Evolutionary conservation across 2,888 invertebrate genomes (phyloP).

Genomic region (Cryptus viduatorius): DNA sequence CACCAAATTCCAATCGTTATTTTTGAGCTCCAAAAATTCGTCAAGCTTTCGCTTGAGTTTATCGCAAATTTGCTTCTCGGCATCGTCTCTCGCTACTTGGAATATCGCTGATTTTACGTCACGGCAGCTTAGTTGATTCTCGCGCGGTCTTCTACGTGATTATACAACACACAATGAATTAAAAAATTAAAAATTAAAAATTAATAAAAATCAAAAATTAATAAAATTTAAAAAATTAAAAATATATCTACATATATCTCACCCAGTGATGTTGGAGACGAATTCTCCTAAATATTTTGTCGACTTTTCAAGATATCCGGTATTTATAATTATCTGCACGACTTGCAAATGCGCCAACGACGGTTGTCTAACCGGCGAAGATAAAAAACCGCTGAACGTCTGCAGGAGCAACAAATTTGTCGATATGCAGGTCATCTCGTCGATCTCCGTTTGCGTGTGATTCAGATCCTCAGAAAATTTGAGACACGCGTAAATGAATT

Average conservation of each 20-base stretch:
- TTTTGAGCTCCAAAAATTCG: constrained; percentile 97
- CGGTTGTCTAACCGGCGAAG: constrained; percentile 94
- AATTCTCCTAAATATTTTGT: constrained; percentile 98
- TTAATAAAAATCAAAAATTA: too few relatives aligned
- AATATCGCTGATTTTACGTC: constrained; percentile 91
- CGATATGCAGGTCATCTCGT: constrained; percentile 95
- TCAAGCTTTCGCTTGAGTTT: constrained; percentile 97
- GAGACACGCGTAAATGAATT: constrained; percentile 98
- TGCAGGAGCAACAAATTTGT: constrained; percentile 94
- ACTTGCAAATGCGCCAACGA: constrained; percentile 93
- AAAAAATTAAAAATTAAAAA: too few relatives aligned
- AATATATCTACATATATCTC: constrained; percentile 52
- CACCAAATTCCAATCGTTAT: constrained; percentile 94
- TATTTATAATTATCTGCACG: constrained; percentile 98
- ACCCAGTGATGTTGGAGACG: constrained; percentile 96
- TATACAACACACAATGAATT: too few relatives aligned
- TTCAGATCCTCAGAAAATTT: constrained; percentile 97
- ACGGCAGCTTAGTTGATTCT: constrained; percentile 84
- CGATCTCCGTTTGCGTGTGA: constrained; percentile 91
- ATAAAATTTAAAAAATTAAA: too few relatives aligned
- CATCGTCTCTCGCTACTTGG: constrained; percentile 96
- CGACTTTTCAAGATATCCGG: constrained; percentile 97
- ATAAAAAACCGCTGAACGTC: constrained; percentile 97
- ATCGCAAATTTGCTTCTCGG: constrained; percentile 98
- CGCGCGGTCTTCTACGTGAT: constrained; percentile 80